Percentiles rank a stretch among this genome's conserved stretches.
Evolutionary conservation across 2,113 vertebrate species (phyloP).

Genomic region (Catharus fuscescens): DNA sequence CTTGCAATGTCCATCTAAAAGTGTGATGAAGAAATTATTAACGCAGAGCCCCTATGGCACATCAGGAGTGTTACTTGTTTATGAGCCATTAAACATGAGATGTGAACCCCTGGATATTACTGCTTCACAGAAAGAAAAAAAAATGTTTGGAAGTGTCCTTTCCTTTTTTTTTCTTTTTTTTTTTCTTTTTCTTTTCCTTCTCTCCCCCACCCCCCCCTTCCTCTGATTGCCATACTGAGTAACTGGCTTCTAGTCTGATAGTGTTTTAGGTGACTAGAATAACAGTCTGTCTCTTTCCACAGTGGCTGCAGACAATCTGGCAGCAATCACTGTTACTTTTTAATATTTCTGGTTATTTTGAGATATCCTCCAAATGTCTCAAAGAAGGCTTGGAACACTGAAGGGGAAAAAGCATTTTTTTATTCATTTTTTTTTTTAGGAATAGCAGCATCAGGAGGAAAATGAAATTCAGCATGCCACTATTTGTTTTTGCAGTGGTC

Average conservation of each 20-base stretch:
- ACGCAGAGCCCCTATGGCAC: accelerated
- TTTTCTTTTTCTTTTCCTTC: accelerated
- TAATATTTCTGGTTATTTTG: constrained; percentile 73
- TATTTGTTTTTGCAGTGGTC: constrained; percentile 63
- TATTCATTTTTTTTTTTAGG: neutral
- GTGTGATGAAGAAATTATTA: neutral
- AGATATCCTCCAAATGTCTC: constrained; percentile 71
- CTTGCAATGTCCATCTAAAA: neutral
- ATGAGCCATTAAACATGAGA: neutral
- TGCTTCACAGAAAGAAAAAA: neutral
- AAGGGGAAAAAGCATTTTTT: constrained; percentile 22
- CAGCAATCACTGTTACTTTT: constrained; percentile 70
- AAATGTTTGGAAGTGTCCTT: neutral
- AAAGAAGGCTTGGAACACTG: constrained; percentile 52
- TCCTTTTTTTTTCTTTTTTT: no score
- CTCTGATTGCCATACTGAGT: constrained; percentile 45
- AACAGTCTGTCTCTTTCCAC: constrained; percentile 68
- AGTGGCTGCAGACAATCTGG: constrained; percentile 71
- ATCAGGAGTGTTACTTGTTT: neutral
- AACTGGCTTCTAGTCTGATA: constrained; percentile 63
- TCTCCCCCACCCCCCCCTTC: neutral
- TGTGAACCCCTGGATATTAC: neutral
- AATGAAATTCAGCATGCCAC: constrained; percentile 55
- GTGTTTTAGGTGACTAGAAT: constrained; percentile 69
- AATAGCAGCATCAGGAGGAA: constrained; percentile 49